Evolutionary conservation across 1,140 invertebrate genomes (phyloP).

Genomic region (Drosophila pachea): DNA sequence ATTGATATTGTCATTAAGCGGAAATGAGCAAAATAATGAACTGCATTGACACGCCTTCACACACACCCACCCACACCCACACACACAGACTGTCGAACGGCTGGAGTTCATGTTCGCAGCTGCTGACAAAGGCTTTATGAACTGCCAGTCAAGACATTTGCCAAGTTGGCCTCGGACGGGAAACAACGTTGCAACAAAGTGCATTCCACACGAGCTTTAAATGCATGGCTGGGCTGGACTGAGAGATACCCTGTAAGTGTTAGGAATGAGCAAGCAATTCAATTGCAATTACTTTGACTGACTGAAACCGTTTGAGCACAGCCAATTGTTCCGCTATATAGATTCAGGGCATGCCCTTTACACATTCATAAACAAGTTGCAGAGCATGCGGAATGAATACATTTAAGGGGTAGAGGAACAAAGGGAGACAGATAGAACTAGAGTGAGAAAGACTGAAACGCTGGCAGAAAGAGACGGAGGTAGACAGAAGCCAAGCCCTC

Average conservation of each 20-base stretch:
- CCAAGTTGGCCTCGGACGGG: slow-evolving; percentile 38
- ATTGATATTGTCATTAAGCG: slow-evolving; percentile 75
- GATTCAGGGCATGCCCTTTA: neutral
- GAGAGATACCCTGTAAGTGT: neutral
- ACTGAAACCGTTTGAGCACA: no score
- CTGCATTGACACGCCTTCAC: slow-evolving; percentile 48
- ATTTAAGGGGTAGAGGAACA: neutral
- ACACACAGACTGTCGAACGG: neutral
- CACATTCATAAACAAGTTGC: slow-evolving; percentile 8
- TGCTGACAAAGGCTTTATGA: slow-evolving; percentile 58
- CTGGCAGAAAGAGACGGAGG: neutral
- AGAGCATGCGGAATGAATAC: slow-evolving; percentile 6
- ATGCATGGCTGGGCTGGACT: neutral
- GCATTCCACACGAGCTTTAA: slow-evolving; percentile 24
- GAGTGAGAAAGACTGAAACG: no score
- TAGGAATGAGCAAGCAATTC: neutral
- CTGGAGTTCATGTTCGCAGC: slow-evolving; percentile 51
- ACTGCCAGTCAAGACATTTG: slow-evolving; percentile 46
- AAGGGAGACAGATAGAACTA: no score
- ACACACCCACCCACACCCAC: neutral
- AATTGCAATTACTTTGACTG: no score
- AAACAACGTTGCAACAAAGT: slow-evolving; percentile 37
- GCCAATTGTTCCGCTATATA: neutral
- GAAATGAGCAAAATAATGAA: slow-evolving; percentile 73
- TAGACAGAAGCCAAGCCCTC: neutral